These are phyloP conservation scores for Hycleus phaleratus DNA, from an alignment of 1,140 invertebrate genomes.

Conservation along the genomic window DNA sequence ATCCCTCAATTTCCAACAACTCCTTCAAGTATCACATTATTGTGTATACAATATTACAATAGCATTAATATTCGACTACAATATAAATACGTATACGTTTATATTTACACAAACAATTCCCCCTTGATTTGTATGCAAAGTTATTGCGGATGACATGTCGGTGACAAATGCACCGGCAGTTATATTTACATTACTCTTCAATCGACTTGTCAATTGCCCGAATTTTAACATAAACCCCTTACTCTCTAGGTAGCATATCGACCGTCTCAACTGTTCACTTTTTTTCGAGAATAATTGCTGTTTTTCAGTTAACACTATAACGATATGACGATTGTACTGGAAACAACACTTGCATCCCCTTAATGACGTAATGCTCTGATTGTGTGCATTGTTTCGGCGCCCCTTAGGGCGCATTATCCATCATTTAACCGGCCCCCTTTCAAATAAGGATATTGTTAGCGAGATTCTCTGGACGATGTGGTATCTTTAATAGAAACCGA, in stretches of 20 bases:
- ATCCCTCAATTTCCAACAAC: neutral
- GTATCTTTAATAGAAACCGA: neutral
- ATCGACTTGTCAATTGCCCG: slow-evolving; percentile 3
- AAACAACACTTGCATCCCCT: slow-evolving; percentile 31
- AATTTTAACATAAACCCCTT: neutral
- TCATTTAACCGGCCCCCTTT: slow-evolving; percentile 34
- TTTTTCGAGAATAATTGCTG: too few species aligned
- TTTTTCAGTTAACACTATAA: neutral
- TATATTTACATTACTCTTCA: slow-evolving; percentile 17
- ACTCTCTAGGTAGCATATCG: too few species aligned
- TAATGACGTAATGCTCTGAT: slow-evolving; percentile 39
- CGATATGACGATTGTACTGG: slow-evolving; percentile 2
- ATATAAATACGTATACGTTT: neutral
- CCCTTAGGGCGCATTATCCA: slow-evolving; percentile 30
- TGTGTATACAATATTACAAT: too few species aligned
- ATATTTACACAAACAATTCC: slow-evolving; percentile 2
- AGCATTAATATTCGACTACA: too few species aligned
- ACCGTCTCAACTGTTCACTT: too few species aligned
- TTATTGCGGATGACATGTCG: slow-evolving; percentile 12
- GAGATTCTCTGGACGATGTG: slow-evolving; percentile 24
- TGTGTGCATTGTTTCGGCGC: slow-evolving; percentile 35
- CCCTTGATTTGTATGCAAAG: slow-evolving; percentile 11
- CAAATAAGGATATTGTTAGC: slow-evolving; percentile 37
- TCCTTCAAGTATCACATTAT: too few species aligned
- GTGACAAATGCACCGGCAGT: slow-evolving; percentile 16